phyloP scores from a whole-genome alignment of 2,797 vertebrate genomes.

The Euthynnus affinis region DNA sequence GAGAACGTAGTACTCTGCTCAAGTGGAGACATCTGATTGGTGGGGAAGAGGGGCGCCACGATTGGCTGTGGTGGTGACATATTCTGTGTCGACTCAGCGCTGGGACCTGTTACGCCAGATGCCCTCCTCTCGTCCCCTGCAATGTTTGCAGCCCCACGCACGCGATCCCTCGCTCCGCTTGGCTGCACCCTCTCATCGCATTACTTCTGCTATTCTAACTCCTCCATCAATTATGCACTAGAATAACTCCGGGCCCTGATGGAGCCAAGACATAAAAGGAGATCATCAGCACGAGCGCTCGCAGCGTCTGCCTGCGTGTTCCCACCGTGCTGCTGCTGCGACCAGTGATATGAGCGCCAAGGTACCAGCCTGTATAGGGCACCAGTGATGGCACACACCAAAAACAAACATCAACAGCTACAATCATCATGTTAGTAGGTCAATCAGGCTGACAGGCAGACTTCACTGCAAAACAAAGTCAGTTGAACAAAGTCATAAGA shows the following conservation, averaged over 20 bases:
- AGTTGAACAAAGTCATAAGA: background rate
- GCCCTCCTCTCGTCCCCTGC: slow-evolving; percentile 85
- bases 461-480: background rate
- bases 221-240: slow-evolving; percentile 99
- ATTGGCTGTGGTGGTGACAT: slow-evolving; percentile 77
- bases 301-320: slow-evolving; percentile 86
- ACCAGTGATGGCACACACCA: slow-evolving; percentile 19
- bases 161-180: slow-evolving; percentile 85
- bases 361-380: slow-evolving; percentile 41
- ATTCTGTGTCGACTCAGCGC: slow-evolving; percentile 72
- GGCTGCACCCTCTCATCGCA: slow-evolving; percentile 90
- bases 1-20: slow-evolving; percentile 75
- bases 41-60: slow-evolving; percentile 29
- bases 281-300: slow-evolving; percentile 90
- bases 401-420: background rate
- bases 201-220: slow-evolving; percentile 99
- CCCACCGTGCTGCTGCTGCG: slow-evolving; percentile 73
- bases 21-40: slow-evolving; percentile 67
- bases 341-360: slow-evolving; percentile 83
- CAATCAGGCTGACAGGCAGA: slow-evolving; percentile 8
- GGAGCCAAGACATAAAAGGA: slow-evolving; percentile 93
- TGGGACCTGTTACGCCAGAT: slow-evolving; percentile 82
- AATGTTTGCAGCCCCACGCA: slow-evolving; percentile 86
- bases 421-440: slow-evolving; percentile 49
- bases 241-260: slow-evolving; percentile 95